These are phyloP conservation scores for Syrmaticus mikado DNA, from an alignment of 2,113 vertebrate genomes.

Conservation along the genomic window DNA sequence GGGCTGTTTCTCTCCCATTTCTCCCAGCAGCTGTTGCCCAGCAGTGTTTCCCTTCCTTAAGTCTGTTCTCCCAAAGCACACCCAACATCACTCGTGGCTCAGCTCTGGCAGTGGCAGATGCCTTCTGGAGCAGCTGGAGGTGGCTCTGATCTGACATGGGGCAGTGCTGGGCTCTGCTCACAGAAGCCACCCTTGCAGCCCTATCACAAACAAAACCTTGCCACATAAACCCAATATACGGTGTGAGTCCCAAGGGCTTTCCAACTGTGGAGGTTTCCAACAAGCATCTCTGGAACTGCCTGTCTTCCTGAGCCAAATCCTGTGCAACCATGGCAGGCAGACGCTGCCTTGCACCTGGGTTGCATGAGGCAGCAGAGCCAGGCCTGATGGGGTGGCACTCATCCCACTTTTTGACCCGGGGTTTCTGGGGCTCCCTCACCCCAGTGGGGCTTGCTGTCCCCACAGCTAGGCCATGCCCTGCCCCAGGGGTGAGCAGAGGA, in stretches of 20 bases:
- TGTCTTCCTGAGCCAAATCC: not conserved
- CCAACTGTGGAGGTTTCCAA: not conserved
- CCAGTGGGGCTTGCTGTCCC: accelerated
- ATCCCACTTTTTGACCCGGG: accelerated
- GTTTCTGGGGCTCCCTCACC: not conserved
- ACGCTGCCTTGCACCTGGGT: not conserved
- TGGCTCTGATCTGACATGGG: not conserved
- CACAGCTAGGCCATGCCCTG: not conserved
- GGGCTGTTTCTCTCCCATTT: not conserved
- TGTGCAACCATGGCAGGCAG: not conserved
- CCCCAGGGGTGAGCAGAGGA: not conserved
- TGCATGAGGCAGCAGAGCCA: accelerated
- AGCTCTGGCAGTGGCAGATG: not conserved
- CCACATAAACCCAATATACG: not conserved
- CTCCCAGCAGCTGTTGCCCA: not conserved
- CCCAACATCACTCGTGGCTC: not conserved
- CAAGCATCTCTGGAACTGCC: not conserved
- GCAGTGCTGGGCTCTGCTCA: not conserved
- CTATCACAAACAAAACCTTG: not conserved
- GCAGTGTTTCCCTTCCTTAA: not conserved
- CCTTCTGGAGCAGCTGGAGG: not conserved
- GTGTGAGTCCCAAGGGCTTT: not conserved
- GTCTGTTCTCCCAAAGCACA: not conserved
- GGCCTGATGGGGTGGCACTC: not conserved
- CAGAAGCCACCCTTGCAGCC: not conserved